phyloP scores from a whole-genome alignment of 2,797 vertebrate species.

The Scarus forsteni region DNA sequence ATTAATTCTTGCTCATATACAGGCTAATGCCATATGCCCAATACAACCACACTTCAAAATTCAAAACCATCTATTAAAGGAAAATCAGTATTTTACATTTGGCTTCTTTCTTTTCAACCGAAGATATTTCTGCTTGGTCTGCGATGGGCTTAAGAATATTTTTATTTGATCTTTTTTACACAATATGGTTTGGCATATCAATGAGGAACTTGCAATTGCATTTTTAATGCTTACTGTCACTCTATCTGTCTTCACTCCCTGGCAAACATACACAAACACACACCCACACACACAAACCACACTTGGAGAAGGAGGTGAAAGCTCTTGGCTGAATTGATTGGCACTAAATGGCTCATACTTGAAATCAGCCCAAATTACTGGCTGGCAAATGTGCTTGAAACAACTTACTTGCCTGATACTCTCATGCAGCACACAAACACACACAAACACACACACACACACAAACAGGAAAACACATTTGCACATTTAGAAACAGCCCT shows the following conservation, averaged over 20 bases:
- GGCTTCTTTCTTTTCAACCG: too few relatives aligned
- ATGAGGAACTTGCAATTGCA: not conserved
- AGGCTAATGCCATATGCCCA: too few relatives aligned
- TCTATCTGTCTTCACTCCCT: not conserved
- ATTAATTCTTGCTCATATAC: too few relatives aligned
- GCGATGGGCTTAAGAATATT: too few relatives aligned
- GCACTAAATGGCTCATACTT: conserved; percentile 67
- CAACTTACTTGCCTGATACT: conserved; percentile 62
- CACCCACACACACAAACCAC: conserved; percentile 1
- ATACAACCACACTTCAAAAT: too few relatives aligned
- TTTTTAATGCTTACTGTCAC: not conserved
- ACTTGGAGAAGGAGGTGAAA: conserved; percentile 50
- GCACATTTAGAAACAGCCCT: conserved; percentile 12
- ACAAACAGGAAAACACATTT: not conserved
- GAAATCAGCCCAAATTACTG: conserved; percentile 67
- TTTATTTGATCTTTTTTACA: too few relatives aligned
- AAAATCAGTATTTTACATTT: too few relatives aligned
- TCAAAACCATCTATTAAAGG: too few relatives aligned
- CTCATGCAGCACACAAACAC: conserved; percentile 26
- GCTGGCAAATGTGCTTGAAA: conserved; percentile 63
- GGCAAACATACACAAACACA: not conserved
- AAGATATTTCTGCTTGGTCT: too few relatives aligned
- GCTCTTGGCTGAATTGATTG: conserved; percentile 71
- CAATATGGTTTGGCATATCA: not conserved
- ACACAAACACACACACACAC: conserved; percentile 8